Evolutionary conservation across 2,797 vertebrate species (phyloP).

Genomic region (Melopsittacus undulatus): DNA sequence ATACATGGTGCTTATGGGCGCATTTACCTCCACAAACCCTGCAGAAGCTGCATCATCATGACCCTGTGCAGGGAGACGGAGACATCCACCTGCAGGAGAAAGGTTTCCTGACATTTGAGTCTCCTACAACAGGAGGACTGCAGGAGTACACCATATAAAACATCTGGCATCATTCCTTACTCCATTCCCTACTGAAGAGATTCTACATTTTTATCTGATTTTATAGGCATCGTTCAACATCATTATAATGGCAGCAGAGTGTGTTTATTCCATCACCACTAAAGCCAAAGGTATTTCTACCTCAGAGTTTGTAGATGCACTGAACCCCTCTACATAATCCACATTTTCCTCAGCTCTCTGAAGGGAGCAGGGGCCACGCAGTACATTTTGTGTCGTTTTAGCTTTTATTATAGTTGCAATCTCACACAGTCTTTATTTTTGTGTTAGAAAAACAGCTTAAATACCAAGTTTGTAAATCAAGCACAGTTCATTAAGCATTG

Average conservation of each 20-base stretch:
- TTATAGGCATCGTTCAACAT: background rate
- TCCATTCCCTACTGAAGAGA: background rate
- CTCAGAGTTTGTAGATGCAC: rapidly evolving
- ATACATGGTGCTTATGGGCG: background rate
- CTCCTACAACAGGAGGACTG: background rate
- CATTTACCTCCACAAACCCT: background rate
- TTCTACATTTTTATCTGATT: background rate
- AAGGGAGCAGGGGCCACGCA: rapidly evolving
- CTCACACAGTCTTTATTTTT: background rate
- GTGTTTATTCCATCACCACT: background rate
- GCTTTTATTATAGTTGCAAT: background rate
- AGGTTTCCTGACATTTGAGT: background rate
- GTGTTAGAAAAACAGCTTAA: background rate
- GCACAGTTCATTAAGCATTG: slow-evolving; percentile 27
- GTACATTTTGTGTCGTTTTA: background rate
- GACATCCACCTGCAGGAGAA: background rate
- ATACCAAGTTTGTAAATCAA: slow-evolving; percentile 32
- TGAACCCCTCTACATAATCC: rapidly evolving
- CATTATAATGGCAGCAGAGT: background rate
- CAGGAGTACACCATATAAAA: background rate
- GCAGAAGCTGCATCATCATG: background rate
- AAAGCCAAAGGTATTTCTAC: background rate
- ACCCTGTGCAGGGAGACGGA: background rate
- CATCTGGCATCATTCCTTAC: background rate
- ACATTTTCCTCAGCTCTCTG: background rate